Evolutionary conservation across 2,888 invertebrate genomes (phyloP).

Genomic region (Cyrtodaria siliqua): DNA sequence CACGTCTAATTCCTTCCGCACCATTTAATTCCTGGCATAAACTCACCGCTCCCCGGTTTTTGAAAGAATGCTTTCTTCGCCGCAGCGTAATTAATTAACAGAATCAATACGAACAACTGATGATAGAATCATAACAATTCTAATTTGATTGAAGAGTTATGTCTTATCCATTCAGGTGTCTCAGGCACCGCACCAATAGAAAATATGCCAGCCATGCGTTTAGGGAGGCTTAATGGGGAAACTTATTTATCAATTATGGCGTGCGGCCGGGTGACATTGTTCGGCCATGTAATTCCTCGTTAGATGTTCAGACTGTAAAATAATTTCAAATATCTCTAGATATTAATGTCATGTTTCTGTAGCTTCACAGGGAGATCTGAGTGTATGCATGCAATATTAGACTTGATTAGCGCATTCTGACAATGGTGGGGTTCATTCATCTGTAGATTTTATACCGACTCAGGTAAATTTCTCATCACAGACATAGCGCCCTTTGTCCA

Average conservation of each 20-base stretch:
- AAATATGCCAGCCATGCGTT: constrained; percentile 30
- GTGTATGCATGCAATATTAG: constrained; percentile 51
- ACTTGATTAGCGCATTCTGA: constrained; percentile 37
- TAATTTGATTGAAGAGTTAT: constrained; percentile 51
- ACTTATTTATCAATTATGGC: constrained; percentile 45
- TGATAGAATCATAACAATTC: constrained; percentile 40
- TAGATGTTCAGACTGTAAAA: constrained; percentile 49
- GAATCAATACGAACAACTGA: constrained; percentile 46
- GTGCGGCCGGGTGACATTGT: constrained; percentile 36
- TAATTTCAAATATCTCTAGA: constrained; percentile 54
- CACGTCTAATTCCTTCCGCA: constrained; percentile 54
- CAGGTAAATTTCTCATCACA: constrained; percentile 33
- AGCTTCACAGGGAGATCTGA: constrained; percentile 38
- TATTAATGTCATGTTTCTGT: constrained; percentile 59
- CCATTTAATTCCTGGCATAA: constrained; percentile 38
- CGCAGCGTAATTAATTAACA: constrained; percentile 56
- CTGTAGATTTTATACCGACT: constrained; percentile 4
- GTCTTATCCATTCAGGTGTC: constrained; percentile 50
- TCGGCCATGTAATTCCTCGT: constrained; percentile 38
- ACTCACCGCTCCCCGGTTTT: constrained; percentile 11
- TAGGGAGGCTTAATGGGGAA: constrained; percentile 34
- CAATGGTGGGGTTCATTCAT: constrained; percentile 4
- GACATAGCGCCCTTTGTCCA: background rate
- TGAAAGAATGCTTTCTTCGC: constrained; percentile 22
- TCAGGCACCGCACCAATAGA: constrained; percentile 24